These are phyloP conservation scores for Eucriotettix oculatus DNA, from an alignment of 2,888 invertebrate species.

Conservation along the genomic window DNA sequence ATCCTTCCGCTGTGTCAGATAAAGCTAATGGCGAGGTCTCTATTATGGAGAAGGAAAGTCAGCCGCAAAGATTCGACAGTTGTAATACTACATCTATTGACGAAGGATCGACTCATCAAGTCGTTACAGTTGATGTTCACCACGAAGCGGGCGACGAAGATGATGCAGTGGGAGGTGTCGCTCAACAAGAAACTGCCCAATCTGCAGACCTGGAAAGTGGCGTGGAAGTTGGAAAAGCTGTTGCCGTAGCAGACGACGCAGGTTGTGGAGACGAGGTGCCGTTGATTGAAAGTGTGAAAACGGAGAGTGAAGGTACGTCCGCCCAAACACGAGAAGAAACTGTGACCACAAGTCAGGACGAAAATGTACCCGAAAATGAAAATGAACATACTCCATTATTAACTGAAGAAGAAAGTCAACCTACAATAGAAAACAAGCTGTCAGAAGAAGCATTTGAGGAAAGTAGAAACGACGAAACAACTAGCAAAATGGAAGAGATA, in stretches of 20 bases:
- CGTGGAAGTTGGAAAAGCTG: slow-evolving; percentile 1
- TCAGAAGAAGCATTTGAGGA: neutral
- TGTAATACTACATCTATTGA: neutral
- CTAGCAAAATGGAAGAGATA: slow-evolving; percentile 25
- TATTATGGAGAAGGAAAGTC: slow-evolving; percentile 7
- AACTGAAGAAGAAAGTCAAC: no score
- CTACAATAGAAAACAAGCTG: neutral
- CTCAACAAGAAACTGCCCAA: neutral
- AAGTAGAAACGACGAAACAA: neutral
- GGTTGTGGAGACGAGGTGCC: slow-evolving; percentile 20
- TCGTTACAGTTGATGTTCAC: slow-evolving; percentile 6
- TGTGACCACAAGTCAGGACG: neutral
- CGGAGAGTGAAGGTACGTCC: neutral
- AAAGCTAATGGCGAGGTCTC: no score
- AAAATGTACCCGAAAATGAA: no score
- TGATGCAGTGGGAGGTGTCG: neutral
- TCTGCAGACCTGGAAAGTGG: neutral
- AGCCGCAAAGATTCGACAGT: neutral
- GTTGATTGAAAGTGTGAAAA: neutral
- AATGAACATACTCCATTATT: no score
- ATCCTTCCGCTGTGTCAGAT: neutral
- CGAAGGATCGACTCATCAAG: neutral
- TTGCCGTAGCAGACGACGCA: slow-evolving; percentile 22
- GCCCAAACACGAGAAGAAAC: neutral
- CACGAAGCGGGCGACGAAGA: slow-evolving; percentile 15